These are phyloP conservation scores for Drosophila fungiperda DNA, from an alignment of 2,888 invertebrate genomes.

Conservation along the genomic window DNA sequence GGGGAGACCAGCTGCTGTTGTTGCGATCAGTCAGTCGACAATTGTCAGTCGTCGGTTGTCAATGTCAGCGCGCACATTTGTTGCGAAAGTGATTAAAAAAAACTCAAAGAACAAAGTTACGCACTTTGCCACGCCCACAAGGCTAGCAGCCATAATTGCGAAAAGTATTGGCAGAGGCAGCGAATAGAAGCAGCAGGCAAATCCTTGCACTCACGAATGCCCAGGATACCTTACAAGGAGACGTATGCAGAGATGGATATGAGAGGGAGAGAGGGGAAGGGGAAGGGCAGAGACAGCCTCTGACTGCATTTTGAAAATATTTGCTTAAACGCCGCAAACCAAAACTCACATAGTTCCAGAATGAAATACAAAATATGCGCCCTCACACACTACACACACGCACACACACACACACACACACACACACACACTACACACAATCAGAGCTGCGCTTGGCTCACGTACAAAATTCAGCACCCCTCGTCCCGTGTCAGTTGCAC, in stretches of 20 bases:
- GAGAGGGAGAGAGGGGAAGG: accelerated
- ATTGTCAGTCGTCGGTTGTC: slow-evolving; percentile 23
- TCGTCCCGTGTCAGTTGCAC: slow-evolving; percentile 17
- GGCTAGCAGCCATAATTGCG: slow-evolving; percentile 55
- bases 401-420: slow-evolving; percentile 16
- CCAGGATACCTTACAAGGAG: slow-evolving; percentile 36
- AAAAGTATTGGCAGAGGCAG: slow-evolving; percentile 33
- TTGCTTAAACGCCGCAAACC: slow-evolving; percentile 80
- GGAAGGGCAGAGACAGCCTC: not conserved
- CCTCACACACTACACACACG: slow-evolving; percentile 13
- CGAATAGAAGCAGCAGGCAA: slow-evolving; percentile 10
- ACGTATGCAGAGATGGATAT: not conserved
- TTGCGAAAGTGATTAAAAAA: slow-evolving; percentile 65
- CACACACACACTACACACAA: slow-evolving; percentile 17
- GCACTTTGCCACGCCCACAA: slow-evolving; percentile 52
- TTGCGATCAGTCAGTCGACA: slow-evolving; percentile 6
- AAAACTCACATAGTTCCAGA: slow-evolving; percentile 76
- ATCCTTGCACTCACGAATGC: slow-evolving; percentile 20
- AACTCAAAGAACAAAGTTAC: slow-evolving; percentile 68
- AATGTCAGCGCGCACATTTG: slow-evolving; percentile 45
- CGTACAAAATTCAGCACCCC: slow-evolving; percentile 7
- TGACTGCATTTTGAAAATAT: slow-evolving; percentile 72
- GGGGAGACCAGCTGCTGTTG: not conserved
- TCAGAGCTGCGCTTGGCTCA: slow-evolving; percentile 25
- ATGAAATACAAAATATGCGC: slow-evolving; percentile 69